A percentile compares a stretch with the other conserved stretches of the same genome.
phyloP scores from a whole-genome alignment of 2,113 vertebrate genomes.

The Paratilapia polleni region DNA sequence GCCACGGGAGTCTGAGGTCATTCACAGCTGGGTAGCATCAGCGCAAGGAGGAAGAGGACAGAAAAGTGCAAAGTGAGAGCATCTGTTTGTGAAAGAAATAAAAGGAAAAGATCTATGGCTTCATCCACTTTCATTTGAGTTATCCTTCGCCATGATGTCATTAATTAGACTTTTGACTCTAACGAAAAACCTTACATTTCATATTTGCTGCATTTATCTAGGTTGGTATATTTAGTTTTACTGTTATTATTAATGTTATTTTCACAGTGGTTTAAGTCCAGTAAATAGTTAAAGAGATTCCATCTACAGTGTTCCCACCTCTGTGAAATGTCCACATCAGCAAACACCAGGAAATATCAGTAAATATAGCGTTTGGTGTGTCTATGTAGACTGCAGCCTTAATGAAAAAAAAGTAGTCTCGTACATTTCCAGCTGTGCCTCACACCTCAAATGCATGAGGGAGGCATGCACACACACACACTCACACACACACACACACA shows the following conservation, averaged over 20 bases:
- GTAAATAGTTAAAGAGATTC: not conserved
- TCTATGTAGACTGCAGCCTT: conserved; percentile 2
- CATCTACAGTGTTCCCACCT: not conserved
- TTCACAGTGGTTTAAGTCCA: not conserved
- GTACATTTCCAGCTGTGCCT: conserved; percentile 26
- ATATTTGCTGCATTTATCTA: not conserved
- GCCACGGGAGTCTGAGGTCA: conserved; percentile 14
- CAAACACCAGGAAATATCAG: conserved; percentile 39
- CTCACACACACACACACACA: not conserved
- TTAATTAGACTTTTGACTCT: not conserved
- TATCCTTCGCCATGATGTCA: not conserved
- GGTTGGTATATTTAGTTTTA: not conserved
- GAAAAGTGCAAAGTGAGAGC: not conserved
- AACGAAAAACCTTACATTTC: not conserved
- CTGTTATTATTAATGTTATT: not conserved
- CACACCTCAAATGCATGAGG: conserved; percentile 19
- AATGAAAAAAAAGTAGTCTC: conserved; percentile 4
- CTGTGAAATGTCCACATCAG: conserved; percentile 13
- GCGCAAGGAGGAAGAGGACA: not conserved
- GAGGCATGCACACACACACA: not conserved
- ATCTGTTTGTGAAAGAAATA: not conserved
- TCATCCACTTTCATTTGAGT: not conserved
- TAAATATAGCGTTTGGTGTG: conserved; percentile 14
- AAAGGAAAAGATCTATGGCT: not conserved
- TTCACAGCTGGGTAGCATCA: not conserved